Evolutionary conservation across 2,888 invertebrate genomes (phyloP).

Genomic region (Pilophorus perplexus): DNA sequence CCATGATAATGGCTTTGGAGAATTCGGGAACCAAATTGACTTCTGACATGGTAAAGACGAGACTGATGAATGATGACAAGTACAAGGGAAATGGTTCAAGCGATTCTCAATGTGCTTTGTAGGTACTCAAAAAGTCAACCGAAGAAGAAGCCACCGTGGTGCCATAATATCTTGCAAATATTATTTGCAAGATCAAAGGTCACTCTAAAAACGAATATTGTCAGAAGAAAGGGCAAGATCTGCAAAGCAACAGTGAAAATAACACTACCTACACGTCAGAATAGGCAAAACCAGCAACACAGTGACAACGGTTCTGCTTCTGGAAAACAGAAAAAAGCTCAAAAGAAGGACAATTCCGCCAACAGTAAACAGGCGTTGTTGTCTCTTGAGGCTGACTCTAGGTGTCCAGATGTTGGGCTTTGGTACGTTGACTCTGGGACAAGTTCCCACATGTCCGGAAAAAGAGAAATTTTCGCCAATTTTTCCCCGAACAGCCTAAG

Average conservation of each 20-base stretch:
- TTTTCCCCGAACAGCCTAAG: neutral
- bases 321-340: too few species aligned
- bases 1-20: too few species aligned
- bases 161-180: too few species aligned
- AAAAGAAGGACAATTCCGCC: too few species aligned
- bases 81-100: neutral
- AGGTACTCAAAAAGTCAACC: neutral
- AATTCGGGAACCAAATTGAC: neutral
- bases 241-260: neutral
- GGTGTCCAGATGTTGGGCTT: neutral
- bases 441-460: neutral
- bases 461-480: neutral
- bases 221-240: neutral
- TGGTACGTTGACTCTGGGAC: neutral
- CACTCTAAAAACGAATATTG: neutral
- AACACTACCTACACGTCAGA: neutral
- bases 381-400: neutral
- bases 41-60: neutral
- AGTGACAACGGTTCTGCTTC: too few species aligned
- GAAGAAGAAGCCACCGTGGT: conserved; percentile 7
- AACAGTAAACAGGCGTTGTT: neutral
- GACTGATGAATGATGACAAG: neutral
- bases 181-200: neutral
- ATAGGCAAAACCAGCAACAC: too few species aligned
- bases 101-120: neutral